Conservation (phyloP, 2,888 invertebrate genomes). For the Mylabris sibirica region DNA sequence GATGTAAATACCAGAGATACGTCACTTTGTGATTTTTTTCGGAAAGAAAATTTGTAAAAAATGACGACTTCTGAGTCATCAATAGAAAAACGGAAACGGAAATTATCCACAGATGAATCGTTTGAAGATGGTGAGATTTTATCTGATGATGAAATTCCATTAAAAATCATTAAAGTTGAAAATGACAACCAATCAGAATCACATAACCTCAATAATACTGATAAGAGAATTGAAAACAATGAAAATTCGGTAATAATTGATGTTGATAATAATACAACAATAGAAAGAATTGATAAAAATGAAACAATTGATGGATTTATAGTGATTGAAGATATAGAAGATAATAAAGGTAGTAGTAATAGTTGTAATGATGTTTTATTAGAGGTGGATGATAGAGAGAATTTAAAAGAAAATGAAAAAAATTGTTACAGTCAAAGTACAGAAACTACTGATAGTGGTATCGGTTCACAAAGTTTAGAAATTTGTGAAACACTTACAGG, state of each 20-base stretch:
- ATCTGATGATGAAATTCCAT: background rate
- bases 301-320: background rate
- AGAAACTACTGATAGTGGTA: constrained; percentile 1
- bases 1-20: background rate
- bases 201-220: background rate
- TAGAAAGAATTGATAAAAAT: background rate
- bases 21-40: background rate
- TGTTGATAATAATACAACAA: background rate
- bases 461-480: background rate
- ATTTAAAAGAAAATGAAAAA: background rate
- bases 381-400: background rate
- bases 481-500: background rate
- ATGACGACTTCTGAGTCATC: background rate
- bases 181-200: background rate
- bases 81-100: background rate
- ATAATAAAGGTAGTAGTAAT: background rate
- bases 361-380: background rate
- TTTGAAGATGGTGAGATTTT: background rate
- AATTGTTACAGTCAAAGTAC: background rate
- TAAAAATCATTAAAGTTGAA: background rate
- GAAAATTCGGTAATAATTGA: background rate
- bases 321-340: background rate
- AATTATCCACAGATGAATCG: background rate
- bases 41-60: background rate
- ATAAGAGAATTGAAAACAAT: background rate